phyloP scores from a whole-genome alignment of 2,888 invertebrate species.

The Xiphydria camelus region DNA sequence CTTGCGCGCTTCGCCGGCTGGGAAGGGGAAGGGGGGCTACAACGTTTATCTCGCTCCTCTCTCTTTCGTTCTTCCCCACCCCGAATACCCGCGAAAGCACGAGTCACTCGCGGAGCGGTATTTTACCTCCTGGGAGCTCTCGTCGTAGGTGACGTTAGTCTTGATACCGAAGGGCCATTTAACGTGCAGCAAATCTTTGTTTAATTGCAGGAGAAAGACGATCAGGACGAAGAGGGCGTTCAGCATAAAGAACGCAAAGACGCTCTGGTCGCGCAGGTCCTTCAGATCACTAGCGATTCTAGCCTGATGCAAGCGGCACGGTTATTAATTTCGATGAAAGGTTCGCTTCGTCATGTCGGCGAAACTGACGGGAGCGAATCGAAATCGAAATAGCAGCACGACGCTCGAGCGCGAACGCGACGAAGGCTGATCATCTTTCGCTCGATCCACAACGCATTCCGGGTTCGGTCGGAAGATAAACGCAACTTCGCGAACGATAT shows the following conservation, averaged over 20 bases:
- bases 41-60: background rate
- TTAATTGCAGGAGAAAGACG: constrained; percentile 97
- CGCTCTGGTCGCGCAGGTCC: constrained; percentile 92
- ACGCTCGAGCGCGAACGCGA: background rate
- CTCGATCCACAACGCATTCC: too few species aligned
- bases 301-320: constrained; percentile 65
- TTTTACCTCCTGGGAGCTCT: constrained; percentile 87
- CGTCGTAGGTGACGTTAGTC: constrained; percentile 91
- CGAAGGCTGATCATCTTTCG: too few species aligned
- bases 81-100: background rate
- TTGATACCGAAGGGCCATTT: constrained; percentile 96
- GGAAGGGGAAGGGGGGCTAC: too few species aligned
- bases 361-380: too few species aligned
- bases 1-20: constrained; percentile 28
- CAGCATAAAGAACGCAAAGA: constrained; percentile 97
- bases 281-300: constrained; percentile 89
- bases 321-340: background rate
- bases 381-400: background rate
- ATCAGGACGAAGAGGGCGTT: constrained; percentile 98
- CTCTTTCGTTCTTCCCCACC: background rate
- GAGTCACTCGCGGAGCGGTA: too few species aligned
- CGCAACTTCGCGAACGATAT: too few species aligned
- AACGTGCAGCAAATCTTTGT: constrained; percentile 94
- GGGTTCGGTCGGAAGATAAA: too few species aligned
- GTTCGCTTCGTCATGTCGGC: too few species aligned